These are phyloP conservation scores for Pogonocichla stellata DNA, from an alignment of 2,113 vertebrate genomes.

Conservation along the genomic window DNA sequence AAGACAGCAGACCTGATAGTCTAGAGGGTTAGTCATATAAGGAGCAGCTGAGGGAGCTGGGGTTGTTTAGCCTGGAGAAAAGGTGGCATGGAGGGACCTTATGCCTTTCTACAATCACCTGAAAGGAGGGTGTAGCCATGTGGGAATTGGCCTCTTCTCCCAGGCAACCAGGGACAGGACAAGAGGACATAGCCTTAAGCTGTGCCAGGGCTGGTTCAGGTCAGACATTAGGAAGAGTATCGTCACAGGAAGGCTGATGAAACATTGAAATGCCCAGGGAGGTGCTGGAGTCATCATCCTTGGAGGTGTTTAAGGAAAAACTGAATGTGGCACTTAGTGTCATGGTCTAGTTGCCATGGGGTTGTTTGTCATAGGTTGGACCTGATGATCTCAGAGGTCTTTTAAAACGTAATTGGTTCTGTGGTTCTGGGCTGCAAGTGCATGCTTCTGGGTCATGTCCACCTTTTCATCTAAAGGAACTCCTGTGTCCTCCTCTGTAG, in stretches of 20 bases:
- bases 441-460: background rate
- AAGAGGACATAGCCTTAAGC: too few species aligned
- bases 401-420: background rate
- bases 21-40: too few species aligned
- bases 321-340: background rate
- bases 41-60: too few species aligned
- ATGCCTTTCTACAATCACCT: too few species aligned
- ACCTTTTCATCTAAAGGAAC: background rate
- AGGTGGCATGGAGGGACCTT: too few species aligned
- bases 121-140: too few species aligned
- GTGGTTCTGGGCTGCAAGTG: background rate
- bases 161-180: too few species aligned
- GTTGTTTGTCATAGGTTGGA: background rate
- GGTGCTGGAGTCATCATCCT: background rate
- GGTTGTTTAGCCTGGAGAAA: too few species aligned
- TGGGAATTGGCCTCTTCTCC: too few species aligned
- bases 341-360: background rate
- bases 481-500: background rate
- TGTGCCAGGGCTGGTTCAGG: too few species aligned
- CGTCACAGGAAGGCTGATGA: background rate
- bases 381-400: background rate
- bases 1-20: too few species aligned
- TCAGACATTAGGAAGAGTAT: too few species aligned
- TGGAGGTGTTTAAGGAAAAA: background rate
- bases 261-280: background rate